Percentiles rank a stretch among this genome's conserved stretches.
Evolutionary conservation across 2,113 vertebrate species (phyloP).

Genomic region (Ranitomeya imitator): DNA sequence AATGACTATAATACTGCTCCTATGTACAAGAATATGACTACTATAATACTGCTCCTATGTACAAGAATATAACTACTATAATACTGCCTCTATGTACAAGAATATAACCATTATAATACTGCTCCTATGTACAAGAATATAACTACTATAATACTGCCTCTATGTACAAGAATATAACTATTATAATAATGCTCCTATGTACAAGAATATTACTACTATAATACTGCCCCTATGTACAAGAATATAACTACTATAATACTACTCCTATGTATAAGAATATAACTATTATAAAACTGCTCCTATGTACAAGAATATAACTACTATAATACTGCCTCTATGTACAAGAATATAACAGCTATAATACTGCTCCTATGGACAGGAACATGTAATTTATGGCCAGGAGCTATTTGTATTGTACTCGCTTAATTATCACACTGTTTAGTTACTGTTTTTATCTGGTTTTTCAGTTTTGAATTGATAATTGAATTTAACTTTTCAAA

Average conservation of each 20-base stretch:
- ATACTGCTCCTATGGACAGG: slow-evolving; percentile 1
- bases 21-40: slow-evolving; percentile 10
- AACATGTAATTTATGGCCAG: not conserved
- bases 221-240: not conserved
- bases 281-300: not conserved
- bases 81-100: not conserved
- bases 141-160: no score
- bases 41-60: not conserved
- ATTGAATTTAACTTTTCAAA: not conserved
- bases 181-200: not conserved
- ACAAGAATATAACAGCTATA: slow-evolving; percentile 6
- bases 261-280: not conserved
- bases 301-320: slow-evolving; percentile 7
- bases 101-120: slow-evolving; percentile 12
- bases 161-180: not conserved
- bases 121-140: not conserved
- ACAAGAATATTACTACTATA: slow-evolving; percentile 12
- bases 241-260: slow-evolving; percentile 18
- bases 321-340: slow-evolving; percentile 1
- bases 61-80: slow-evolving; percentile 8
- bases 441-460: not conserved
- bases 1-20: slow-evolving; percentile 1
- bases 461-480: not conserved
- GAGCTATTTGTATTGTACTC: no score
- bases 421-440: not conserved